phyloP scores from a whole-genome alignment of 2,797 vertebrate species.

The Lepus townsendii region DNA sequence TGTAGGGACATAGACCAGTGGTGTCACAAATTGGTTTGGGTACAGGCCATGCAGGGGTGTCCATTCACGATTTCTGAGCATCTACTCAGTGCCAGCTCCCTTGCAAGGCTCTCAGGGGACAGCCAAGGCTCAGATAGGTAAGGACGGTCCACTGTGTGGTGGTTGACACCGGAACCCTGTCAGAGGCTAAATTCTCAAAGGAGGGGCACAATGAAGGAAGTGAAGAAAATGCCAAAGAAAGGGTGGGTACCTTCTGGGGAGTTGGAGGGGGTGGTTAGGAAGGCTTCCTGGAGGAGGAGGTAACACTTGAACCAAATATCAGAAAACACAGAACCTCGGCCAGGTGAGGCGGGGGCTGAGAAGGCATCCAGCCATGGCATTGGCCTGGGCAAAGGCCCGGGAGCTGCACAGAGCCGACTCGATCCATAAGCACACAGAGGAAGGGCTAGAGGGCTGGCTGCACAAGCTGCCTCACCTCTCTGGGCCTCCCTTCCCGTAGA shows the following conservation, averaged over 20 bases:
- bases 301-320: neutral
- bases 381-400: neutral
- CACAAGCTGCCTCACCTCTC: neutral
- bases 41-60: neutral
- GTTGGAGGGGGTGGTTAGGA: neutral
- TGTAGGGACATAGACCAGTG: neutral
- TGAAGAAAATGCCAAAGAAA: neutral
- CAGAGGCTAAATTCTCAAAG: neutral
- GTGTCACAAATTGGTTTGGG: neutral
- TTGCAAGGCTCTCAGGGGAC: neutral
- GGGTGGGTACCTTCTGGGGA: neutral
- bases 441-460: no score
- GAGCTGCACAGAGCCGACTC: neutral
- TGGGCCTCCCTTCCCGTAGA: neutral
- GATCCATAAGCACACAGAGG: neutral
- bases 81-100: neutral
- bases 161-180: neutral
- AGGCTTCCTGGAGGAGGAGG: conserved; percentile 8
- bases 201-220: neutral
- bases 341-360: neutral
- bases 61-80: neutral
- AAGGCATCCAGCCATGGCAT: neutral
- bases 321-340: neutral
- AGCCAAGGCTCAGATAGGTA: neutral
- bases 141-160: no score